phyloP scores from a whole-genome alignment of 2,888 invertebrate genomes.

The Pollenia amentaria region DNA sequence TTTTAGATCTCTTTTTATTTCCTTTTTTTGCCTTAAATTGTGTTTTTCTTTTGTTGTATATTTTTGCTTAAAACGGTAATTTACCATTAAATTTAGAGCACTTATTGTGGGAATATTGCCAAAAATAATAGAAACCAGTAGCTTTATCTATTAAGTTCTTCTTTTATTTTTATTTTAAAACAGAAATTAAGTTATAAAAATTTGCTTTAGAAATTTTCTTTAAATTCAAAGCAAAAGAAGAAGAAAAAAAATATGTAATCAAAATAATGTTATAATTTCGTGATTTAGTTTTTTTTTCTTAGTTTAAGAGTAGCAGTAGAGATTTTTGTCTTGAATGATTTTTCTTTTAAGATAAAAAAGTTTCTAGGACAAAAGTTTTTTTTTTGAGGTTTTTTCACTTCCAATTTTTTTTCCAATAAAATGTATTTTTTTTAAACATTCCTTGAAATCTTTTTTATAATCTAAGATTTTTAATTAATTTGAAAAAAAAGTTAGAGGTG shows the following conservation, averaged over 20 bases:
- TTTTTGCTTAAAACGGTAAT: slow-evolving; percentile 73
- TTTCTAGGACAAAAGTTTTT: slow-evolving; percentile 23
- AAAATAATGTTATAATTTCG: slow-evolving; percentile 68
- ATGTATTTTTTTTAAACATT: not conserved
- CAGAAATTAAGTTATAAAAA: slow-evolving; percentile 72
- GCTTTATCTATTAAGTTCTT: slow-evolving; percentile 48
- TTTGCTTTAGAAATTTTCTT: slow-evolving; percentile 48
- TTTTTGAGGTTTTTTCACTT: not conserved
- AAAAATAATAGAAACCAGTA: slow-evolving; percentile 43
- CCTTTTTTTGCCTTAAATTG: slow-evolving; percentile 44
- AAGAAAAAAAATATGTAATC: slow-evolving; percentile 21
- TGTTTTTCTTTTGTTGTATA: slow-evolving; percentile 23
- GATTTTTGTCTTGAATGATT: slow-evolving; percentile 10
- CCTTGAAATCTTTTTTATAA: slow-evolving; percentile 28
- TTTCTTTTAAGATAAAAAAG: slow-evolving; percentile 7
- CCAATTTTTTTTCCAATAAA: not conserved
- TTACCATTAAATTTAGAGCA: slow-evolving; percentile 76
- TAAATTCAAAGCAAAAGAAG: slow-evolving; percentile 9
- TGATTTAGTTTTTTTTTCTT: slow-evolving; percentile 58
- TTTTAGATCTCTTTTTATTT: not conserved
- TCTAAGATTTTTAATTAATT: slow-evolving; percentile 32
- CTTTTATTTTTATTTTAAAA: slow-evolving; percentile 21
- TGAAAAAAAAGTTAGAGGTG: not conserved
- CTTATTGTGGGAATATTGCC: slow-evolving; percentile 72
- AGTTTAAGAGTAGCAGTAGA: not conserved